Evolutionary conservation across 2,888 invertebrate species (phyloP).

Genomic region (Corythucha ciliata): DNA sequence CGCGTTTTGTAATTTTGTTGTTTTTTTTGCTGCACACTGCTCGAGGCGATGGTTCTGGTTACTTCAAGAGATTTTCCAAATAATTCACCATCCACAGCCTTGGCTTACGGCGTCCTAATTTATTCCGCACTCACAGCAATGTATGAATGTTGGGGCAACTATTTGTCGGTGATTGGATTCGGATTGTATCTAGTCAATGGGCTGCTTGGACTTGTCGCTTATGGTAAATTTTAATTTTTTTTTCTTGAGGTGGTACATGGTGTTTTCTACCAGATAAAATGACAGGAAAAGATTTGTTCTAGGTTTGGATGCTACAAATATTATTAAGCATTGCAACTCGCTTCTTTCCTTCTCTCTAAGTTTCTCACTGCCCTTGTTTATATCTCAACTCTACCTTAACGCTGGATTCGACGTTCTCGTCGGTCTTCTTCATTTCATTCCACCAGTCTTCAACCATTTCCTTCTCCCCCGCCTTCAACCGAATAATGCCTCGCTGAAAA

Average conservation of each 20-base stretch:
- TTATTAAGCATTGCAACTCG: too few species aligned
- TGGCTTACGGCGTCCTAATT: slow-evolving; percentile 31
- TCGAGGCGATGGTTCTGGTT: too few species aligned
- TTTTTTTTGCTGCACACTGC: too few species aligned
- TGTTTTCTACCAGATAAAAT: too few species aligned
- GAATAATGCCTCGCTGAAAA: background rate
- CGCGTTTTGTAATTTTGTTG: too few species aligned
- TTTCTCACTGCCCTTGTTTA: slow-evolving; percentile 31
- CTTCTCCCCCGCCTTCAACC: background rate
- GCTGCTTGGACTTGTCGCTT: slow-evolving; percentile 29
- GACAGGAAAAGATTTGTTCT: too few species aligned
- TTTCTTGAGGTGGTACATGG: too few species aligned
- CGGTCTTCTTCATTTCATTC: slow-evolving; percentile 23
- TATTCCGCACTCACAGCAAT: slow-evolving; percentile 30
- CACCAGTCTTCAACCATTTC: slow-evolving; percentile 13
- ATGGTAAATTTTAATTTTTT: slow-evolving; percentile 29
- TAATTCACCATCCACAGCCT: slow-evolving; percentile 21
- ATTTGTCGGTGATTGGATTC: slow-evolving; percentile 30
- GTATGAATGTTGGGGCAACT: slow-evolving; percentile 24
- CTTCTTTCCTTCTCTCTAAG: slow-evolving; percentile 26
- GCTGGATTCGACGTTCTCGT: slow-evolving; percentile 25
- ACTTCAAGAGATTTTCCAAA: too few species aligned
- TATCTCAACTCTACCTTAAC: slow-evolving; percentile 31
- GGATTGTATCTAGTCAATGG: slow-evolving; percentile 31
- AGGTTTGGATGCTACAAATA: too few species aligned